Conservation (phyloP, 2,888 invertebrate species). For the Congeria kusceri region DNA sequence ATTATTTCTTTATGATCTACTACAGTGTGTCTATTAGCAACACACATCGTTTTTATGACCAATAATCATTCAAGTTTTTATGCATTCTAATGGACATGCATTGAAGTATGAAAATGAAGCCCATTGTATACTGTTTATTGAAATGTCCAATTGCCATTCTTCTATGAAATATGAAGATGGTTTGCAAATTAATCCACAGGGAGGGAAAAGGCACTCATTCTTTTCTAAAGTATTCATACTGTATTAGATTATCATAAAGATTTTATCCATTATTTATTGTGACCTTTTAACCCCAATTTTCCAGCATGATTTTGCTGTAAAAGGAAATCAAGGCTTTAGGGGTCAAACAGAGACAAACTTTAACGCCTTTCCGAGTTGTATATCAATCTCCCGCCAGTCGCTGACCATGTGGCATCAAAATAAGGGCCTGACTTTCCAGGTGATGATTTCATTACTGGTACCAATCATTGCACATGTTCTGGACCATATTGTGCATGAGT, state of each 20-base stretch:
- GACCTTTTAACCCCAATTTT: conserved; percentile 35
- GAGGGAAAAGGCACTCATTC: conserved; percentile 19
- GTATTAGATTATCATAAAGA: conserved; percentile 34
- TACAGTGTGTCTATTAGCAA: no score
- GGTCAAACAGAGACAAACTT: conserved; percentile 31
- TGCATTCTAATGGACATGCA: background rate
- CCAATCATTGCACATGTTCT: no score
- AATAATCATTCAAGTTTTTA: background rate
- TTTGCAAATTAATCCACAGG: conserved; percentile 29
- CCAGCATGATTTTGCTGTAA: conserved; percentile 11
- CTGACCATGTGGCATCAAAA: conserved; percentile 28
- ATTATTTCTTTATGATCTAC: no score
- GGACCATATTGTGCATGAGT: no score
- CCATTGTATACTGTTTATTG: no score
- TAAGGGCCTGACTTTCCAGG: background rate
- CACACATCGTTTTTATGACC: background rate
- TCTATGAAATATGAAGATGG: conserved; percentile 10
- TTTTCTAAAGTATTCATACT: conserved; percentile 23
- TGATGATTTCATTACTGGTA: background rate
- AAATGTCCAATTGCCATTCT: no score
- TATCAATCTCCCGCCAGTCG: conserved; percentile 17
- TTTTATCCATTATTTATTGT: conserved; percentile 28
- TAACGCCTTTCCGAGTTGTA: conserved; percentile 24
- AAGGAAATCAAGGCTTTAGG: conserved; percentile 32
- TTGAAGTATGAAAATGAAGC: no score